Base-by-base conservation (phyloP, 1,140 invertebrate genomes). In the Dryas iulia region DNA sequence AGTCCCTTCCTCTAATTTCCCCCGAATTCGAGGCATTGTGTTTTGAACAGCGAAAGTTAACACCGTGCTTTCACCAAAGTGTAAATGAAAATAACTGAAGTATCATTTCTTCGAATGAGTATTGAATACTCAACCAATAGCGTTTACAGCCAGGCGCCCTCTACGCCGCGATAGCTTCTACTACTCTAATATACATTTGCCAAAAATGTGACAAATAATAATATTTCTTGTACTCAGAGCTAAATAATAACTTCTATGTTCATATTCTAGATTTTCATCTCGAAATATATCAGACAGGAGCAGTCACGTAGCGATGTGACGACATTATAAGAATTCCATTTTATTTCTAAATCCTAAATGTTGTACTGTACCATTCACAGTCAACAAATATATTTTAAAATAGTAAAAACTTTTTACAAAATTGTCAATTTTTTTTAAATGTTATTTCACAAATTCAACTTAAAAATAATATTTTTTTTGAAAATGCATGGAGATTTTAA, bases 261-360 rank as follows among this genome's bases (percentile, higher is more conserved):
- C 14, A 47, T 47, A 47, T 47, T 47, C 14, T 47, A 47, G 14
- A 47, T 47, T 47, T 47, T 18, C 14, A 47, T 47, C 39, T 47
- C 1, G 7, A 21, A 47, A 47, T 21, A 47, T 18, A 47, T 21
- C 14, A 47, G 39, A 21, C 39, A 21, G 39, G 14, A 47, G 7
- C 39, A 47, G 39, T 47, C 39, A 47, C 39, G 39, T 47, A 47
- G 39, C 39, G 39, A 47, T 18, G 39, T 47, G 39, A 47, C 18
- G 39, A 47, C 39, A 47, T 47, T 47, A 47, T 21, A 47, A 47
- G 39, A 47, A 47, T 47, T 47, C 18, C 18, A 47, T 47, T 47
- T 47, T 47, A 47, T 47, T 47, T 47, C 7, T 39, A 47, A 47
- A 21, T 47, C 39, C 39, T 47, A 47, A 47, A 47, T 47, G 18